Percentiles rank a stretch among this genome's conserved stretches.
phyloP scores from a whole-genome alignment of 92 coral and sea anemone genomes.

The Meandrina meandrites region DNA sequence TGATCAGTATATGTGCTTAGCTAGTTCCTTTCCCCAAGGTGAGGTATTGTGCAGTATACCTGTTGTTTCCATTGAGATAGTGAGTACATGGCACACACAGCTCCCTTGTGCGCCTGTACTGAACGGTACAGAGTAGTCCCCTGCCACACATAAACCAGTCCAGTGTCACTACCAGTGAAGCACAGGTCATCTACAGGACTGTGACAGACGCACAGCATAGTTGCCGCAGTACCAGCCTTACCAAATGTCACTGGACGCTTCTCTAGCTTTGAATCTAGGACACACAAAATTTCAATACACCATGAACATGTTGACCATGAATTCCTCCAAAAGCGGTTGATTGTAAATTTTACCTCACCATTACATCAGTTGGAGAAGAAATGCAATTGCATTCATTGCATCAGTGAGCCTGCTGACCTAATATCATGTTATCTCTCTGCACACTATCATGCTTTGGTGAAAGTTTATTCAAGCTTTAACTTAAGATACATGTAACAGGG shows the following conservation, averaged over 20 bases:
- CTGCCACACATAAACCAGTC: conserved; percentile 93
- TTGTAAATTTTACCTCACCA: no score
- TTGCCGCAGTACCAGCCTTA: conserved; percentile 95
- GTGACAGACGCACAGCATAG: conserved; percentile 98
- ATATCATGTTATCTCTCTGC: no score
- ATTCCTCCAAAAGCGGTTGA: background rate
- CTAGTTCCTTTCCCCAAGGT: no score
- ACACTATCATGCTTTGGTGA: no score
- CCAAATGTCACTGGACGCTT: conserved; percentile 99
- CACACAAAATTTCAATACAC: background rate
- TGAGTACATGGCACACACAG: conserved; percentile 96
- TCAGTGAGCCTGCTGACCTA: no score
- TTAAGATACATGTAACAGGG: no score
- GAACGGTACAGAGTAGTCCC: conserved; percentile 87
- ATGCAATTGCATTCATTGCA: no score
- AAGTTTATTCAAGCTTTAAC: no score
- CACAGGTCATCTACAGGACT: conserved; percentile 94
- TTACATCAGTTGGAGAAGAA: no score
- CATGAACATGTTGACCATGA: background rate
- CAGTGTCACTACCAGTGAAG: conserved; percentile 90
- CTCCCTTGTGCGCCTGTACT: conserved; percentile 92
- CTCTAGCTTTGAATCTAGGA: conserved; percentile 80
- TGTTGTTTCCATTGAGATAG: conserved; percentile 79
- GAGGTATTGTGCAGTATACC: conserved; percentile 50
- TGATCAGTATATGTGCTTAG: no score